phyloP scores from a whole-genome alignment of 92 coral and sea anemone genomes.

The Anthopleura xanthogrammica region DNA sequence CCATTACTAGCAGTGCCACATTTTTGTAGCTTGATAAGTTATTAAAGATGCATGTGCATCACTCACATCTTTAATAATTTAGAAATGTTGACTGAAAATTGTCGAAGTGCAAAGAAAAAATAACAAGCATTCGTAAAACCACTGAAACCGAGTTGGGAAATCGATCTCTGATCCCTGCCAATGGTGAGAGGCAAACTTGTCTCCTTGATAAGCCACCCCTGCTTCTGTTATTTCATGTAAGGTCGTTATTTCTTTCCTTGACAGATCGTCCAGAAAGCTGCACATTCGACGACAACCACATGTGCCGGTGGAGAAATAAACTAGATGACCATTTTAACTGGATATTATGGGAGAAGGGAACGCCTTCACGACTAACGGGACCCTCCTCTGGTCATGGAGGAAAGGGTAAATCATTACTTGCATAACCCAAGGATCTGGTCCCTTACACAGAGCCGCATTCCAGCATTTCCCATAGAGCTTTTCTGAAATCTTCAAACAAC shows the following conservation, averaged over 20 bases:
- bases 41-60: too few species aligned
- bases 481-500: too few species aligned
- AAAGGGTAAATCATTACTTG: slow-evolving; percentile 46
- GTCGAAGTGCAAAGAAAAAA: background rate
- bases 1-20: too few species aligned
- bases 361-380: slow-evolving; percentile 82
- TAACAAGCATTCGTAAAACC: background rate
- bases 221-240: background rate
- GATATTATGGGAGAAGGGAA: slow-evolving; percentile 64
- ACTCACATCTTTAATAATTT: too few species aligned
- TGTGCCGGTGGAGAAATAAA: slow-evolving; percentile 80
- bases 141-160: too few species aligned
- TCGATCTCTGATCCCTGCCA: too few species aligned
- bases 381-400: slow-evolving; percentile 81
- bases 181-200: too few species aligned
- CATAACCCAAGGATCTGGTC: background rate
- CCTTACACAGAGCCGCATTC: too few species aligned
- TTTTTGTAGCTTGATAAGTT: too few species aligned
- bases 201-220: background rate
- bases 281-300: slow-evolving; percentile 52
- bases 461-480: too few species aligned
- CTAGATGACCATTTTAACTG: slow-evolving; percentile 79
- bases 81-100: too few species aligned
- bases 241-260: background rate
- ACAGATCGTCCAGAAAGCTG: slow-evolving; percentile 41